Base-by-base conservation (phyloP, 2,888 invertebrate species). In the Drosophila trichaetosa region DNA sequence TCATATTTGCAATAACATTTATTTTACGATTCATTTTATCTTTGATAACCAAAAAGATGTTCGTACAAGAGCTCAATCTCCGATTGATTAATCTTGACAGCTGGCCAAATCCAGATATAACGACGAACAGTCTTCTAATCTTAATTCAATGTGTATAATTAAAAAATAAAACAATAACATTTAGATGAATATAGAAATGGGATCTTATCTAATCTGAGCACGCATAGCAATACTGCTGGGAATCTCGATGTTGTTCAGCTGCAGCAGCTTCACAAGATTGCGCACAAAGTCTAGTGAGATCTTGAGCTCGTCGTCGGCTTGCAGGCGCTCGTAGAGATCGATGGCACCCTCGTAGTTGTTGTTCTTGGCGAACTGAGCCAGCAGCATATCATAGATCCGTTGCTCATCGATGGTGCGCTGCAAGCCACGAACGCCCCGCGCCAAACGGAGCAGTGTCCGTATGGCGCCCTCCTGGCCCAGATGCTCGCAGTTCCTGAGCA, bases 401-500 rank as follows among this genome's bases (percentile, higher is more conserved):
- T 92, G 91, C 70, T 93, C 93, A 24, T 91, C 91, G 10, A 93
- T 82, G 4, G 87, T 83, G 34, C 92, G 91, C 6, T 90, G 87
- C 13, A 93, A 70, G 0, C 92, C 92, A 4, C 93, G 87, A 0
- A 90, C 84, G 2, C 91, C 90, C 6, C 90, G 89, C 1, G 91
- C 93, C 73, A 93, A 76, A 31, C 90, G 91, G 11, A 93, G 52
- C 5, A 93, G 73, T 0, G 91, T 90, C 5, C 78, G 68, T 2
- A 92, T 86, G 2, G 91, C 83, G 0, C 92, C 92, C 66, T 91
- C 89, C 59, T 89, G 81, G 0, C 91, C 92, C 54, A 93, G 77
- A 74, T 93, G 91, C 54, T 95, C 94, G 82, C 95, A 95, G 67
- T 94, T 94, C 4, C 94, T 93, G 18, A 94, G 54, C 6, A 95